Percentiles rank a stretch among this genome's conserved stretches.
These are phyloP conservation scores for Australoheros scitulus DNA, from an alignment of 2,113 vertebrate species.

Conservation along the genomic window DNA sequence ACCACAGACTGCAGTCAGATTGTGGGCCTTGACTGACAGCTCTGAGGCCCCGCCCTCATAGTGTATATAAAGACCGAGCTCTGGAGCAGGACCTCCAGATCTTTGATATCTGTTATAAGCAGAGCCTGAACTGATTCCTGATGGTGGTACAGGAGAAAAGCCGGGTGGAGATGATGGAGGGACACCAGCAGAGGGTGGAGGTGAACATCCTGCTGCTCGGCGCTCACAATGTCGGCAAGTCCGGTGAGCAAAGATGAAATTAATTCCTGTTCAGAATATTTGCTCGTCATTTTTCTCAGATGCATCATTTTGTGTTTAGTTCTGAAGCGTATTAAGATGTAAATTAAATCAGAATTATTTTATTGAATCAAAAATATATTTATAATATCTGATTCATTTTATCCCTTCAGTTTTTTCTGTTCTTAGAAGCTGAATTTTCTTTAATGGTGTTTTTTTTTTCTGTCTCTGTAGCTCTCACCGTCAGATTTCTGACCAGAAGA, in stretches of 20 bases:
- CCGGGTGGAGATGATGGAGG: slow-evolving; percentile 29
- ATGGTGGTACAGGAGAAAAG: slow-evolving; percentile 33
- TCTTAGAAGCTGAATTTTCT: neutral
- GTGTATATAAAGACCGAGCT: neutral
- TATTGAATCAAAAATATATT: no score
- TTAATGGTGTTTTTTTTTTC: neutral
- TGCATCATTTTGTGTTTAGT: neutral
- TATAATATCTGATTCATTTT: neutral
- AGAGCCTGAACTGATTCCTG: neutral
- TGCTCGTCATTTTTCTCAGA: no score
- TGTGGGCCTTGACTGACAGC: neutral
- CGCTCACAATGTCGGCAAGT: slow-evolving; percentile 26
- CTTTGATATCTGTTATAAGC: slow-evolving; percentile 59
- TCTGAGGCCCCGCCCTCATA: neutral
- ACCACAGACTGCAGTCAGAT: neutral
- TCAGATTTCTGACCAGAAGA: slow-evolving; percentile 44
- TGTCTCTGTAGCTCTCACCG: slow-evolving; percentile 20
- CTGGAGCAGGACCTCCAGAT: neutral
- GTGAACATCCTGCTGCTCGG: slow-evolving; percentile 48
- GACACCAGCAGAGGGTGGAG: slow-evolving; percentile 32
- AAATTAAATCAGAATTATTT: no score
- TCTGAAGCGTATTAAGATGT: neutral
- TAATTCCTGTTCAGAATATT: neutral
- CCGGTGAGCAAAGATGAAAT: slow-evolving; percentile 1
- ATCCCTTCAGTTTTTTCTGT: accelerated